Base-by-base conservation (phyloP, 2,888 invertebrate genomes). In the Salticus scenicus region DNA sequence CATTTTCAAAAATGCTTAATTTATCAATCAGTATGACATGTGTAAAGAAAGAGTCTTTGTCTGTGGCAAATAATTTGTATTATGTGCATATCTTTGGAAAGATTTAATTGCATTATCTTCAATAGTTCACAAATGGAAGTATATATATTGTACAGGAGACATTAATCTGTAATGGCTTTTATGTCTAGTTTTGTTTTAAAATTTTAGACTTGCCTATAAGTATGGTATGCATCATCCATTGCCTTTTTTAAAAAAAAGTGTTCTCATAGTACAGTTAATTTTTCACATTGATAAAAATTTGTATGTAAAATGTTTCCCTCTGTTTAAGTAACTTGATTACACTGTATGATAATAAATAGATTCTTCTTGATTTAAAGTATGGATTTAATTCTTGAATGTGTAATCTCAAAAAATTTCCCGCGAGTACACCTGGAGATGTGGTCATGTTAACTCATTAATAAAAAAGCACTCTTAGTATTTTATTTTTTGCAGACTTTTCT, bases 381-480 rank as follows among this genome's bases (percentile, higher is more conserved):
- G 57, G 57, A 24, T 24, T 57, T 12, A 17, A 57, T n/a, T 47
- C 17, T 47, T 47, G 2, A 47, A 47, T 17, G 2, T 47, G 47
- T 47, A 12, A 37, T 8, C 12, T 37, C 37, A 37, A 12, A 8
- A 17, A 2, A 37, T 47, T 47, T 47, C n/a, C 2, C 64, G 20
- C 67, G 79, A 80, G 79, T 80, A 80, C 51, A 51, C 79, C 79
- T 80, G 67, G 79, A 80, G 79, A 33, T 31, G n/a, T n/a, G 28
- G 27, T 69, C 27, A 47, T 1, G 17, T 24, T 24, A 4, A 24
- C 4, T 17, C 24, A 24, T 37, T 37, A 7, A 37, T 37, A 7
- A 10, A 4, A 37, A 37, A 37, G 10, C 17, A 47, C 2, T 57
- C 24, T 4, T 24, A 78, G 7, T 37, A 37, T 37, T 37, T 10